Base-by-base conservation (phyloP, 2,797 vertebrate genomes). In the Eutrigla gurnardus region DNA sequence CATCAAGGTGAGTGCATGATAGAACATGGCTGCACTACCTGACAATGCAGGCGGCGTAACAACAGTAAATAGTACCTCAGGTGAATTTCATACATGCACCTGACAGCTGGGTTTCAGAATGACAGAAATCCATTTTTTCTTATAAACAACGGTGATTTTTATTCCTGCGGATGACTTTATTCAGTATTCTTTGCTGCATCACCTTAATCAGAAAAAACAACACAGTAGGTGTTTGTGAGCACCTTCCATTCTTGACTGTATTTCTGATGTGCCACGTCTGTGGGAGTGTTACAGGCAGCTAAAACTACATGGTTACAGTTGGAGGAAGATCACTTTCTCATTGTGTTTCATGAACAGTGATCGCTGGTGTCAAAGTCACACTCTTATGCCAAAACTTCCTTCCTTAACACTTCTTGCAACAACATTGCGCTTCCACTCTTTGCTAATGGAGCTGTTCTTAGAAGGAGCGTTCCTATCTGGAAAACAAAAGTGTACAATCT, bases 1-100 rank as follows among this genome's bases (percentile, higher is more conserved):
- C 78, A 99, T 99, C 91, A 99, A 99, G 97, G 98, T 99, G 32
- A 32, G 89, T 83, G 46, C 62, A 52, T 40, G n/a, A 40, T 40
- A n/a, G 40, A 32, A 65, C 46, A 49, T 2, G n/a, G 17, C 10
- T n/a, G 18, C 32, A n/a, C 4, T 12, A 35, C 47, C 17, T 50
- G 37, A 43, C 4, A 43, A 58, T 15, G 37, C 7, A 25, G 17
- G 39, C 25, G 25, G 25, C 25, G 40, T 13, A 9, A 9, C 13
- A 4, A 15, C 7, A 55, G 11, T 6, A 14, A 14, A 46, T 10
- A 50, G 25, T 25, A 25, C 25, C 25, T 25, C 25, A 25, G 25
- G 25, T 25, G 25, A 25, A 25, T 18, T 8, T 6, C 9, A 18
- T 52, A 36, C 32, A 71, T 36, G 39, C 25, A 25, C 25, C 50